phyloP scores from a whole-genome alignment of 2,113 vertebrate genomes.

The Dendropsophus ebraccatus region DNA sequence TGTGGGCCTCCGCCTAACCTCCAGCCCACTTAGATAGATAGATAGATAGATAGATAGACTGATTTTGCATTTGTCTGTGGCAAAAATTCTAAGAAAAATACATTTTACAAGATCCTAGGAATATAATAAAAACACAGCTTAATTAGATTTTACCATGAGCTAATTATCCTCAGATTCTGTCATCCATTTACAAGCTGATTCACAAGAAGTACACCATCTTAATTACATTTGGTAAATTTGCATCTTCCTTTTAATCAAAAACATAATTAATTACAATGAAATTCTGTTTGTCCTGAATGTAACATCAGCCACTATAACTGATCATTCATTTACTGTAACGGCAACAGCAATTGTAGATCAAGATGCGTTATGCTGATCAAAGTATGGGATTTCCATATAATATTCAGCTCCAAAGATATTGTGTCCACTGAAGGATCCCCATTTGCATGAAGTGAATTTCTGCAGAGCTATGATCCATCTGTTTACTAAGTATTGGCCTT shows the following conservation, averaged over 20 bases:
- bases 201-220: slow-evolving; percentile 16
- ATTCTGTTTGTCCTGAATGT: slow-evolving; percentile 5
- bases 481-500: background rate
- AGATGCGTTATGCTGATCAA: background rate
- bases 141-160: slow-evolving; percentile 49
- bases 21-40: no score
- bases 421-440: background rate
- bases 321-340: background rate
- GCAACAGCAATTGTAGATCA: background rate
- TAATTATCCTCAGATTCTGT: slow-evolving; percentile 40
- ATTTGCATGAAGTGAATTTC: background rate
- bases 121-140: slow-evolving; percentile 38
- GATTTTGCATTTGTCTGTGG: background rate
- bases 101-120: slow-evolving; percentile 7
- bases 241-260: slow-evolving; percentile 42
- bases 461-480: background rate
- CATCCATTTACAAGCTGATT: slow-evolving; percentile 26
- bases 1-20: no score
- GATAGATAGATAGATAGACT: background rate
- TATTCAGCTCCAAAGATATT: background rate
- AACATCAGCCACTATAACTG: background rate
- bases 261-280: slow-evolving; percentile 39
- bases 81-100: background rate
- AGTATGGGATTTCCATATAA: background rate
- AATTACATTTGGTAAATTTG: slow-evolving; percentile 42